Conservation (phyloP, 2,888 invertebrate species). For the Nymphalis urticae region DNA sequence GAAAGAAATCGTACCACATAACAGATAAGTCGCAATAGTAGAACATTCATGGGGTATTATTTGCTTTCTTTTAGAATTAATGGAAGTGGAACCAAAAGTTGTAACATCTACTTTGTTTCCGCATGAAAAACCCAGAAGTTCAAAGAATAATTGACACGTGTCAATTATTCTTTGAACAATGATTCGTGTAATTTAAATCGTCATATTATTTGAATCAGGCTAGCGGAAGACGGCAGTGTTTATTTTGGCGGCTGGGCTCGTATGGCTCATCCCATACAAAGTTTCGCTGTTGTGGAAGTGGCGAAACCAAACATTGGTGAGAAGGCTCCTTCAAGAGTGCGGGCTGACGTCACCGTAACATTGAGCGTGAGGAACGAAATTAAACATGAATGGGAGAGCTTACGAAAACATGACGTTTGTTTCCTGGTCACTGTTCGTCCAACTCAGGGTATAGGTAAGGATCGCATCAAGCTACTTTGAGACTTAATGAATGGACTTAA, state of each 20-base stretch:
- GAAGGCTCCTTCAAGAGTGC: conserved; percentile 95
- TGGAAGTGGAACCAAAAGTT: no score
- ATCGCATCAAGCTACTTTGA: neutral
- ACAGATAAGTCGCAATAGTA: no score
- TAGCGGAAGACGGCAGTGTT: conserved; percentile 90
- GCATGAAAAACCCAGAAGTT: no score
- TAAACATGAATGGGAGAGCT: conserved; percentile 97
- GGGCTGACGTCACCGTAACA: conserved; percentile 96
- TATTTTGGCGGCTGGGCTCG: conserved; percentile 99
- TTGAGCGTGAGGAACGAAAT: conserved; percentile 95
- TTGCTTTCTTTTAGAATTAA: no score
- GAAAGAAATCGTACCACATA: no score
- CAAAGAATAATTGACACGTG: no score
- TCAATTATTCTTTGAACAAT: no score
- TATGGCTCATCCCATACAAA: conserved; percentile 97
- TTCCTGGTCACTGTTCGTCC: conserved; percentile 97
- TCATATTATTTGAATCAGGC: conserved; percentile 72
- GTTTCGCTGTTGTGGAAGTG: conserved; percentile 97
- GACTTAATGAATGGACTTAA: neutral
- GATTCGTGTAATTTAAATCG: no score
- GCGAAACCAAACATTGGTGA: conserved; percentile 96
- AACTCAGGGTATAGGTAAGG: conserved; percentile 88
- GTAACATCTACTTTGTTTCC: no score
- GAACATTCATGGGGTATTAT: no score
- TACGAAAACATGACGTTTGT: conserved; percentile 98